Evolutionary conservation across 2,113 vertebrate genomes (phyloP).

Genomic region (Rhea pennata): DNA sequence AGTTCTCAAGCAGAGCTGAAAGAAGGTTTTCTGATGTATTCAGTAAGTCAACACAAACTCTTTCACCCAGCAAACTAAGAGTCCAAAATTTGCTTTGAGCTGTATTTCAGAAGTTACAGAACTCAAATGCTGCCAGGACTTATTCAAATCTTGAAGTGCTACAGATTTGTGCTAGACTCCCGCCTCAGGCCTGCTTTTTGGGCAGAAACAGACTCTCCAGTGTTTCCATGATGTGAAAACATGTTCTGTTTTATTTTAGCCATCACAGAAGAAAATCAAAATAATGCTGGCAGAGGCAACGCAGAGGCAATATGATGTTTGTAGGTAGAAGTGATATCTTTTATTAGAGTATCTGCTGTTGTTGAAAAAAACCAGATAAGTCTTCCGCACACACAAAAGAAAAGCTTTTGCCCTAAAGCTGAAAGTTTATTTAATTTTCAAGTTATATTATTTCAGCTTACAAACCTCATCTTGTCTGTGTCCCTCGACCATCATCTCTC

Average conservation of each 20-base stretch:
- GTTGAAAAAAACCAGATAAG: neutral
- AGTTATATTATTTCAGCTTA: neutral
- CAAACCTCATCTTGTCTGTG: neutral
- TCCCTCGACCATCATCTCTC: neutral
- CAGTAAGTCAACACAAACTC: neutral
- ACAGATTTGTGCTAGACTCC: constrained; percentile 3
- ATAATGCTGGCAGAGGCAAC: neutral
- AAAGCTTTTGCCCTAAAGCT: neutral
- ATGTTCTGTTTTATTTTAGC: constrained; percentile 59
- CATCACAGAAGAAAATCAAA: constrained; percentile 43
- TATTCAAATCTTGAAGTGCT: constrained; percentile 18
- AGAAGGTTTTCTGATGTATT: neutral
- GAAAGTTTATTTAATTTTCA: constrained; percentile 9
- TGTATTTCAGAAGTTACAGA: constrained; percentile 23
- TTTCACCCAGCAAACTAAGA: neutral
- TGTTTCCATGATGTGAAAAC: constrained; percentile 62
- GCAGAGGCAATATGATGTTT: neutral
- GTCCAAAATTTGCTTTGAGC: constrained; percentile 39
- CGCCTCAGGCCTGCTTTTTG: neutral
- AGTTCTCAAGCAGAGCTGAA: neutral
- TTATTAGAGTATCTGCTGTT: neutral
- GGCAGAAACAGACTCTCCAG: constrained; percentile 10
- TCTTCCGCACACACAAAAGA: neutral
- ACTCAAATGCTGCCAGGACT: constrained; percentile 24
- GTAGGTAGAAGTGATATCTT: neutral